Base-by-base conservation (phyloP, 1,140 invertebrate genomes). In the Venustaconcha ellipsiformis region DNA sequence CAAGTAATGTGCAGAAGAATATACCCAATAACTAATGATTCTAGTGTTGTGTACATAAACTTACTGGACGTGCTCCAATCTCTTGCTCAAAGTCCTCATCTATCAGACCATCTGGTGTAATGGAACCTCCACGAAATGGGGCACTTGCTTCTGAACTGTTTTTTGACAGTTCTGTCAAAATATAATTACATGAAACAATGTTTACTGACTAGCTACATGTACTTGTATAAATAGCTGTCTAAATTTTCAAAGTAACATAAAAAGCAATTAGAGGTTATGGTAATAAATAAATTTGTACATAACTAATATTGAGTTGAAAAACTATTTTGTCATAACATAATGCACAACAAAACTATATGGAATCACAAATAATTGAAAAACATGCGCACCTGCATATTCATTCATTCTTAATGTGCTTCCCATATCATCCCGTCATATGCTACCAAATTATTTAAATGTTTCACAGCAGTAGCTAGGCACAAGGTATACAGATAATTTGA, bases 41-140 rank as follows among this genome's bases (percentile, higher is more conserved):
- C 11, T 6, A 48, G 6, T 48, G 11, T 8, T 48, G 4, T 48
- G 37, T 11, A 48, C 0, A 48, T 13, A 69, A 58, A 55, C 82
- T 78, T 77, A 86, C 84, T 67, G 84, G 82, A 55, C 93, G 93
- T 79, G 92, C 91, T 72, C 93, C 94, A n/a, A 97, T 91, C 87
- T 95, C 95, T 87, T 95, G 94, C 89, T 97, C 96, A 91, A 96
- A 98, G 88, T 97, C 96, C 86, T 98, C 96, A 89, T 97, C 96
- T 74, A 96, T 95, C 12, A 95, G 94, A 30, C 95, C 95, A 90
- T 96, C 95, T 63, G 94, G 95, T 63, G 95, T 94, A 30, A 95
- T 95, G 77, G 94, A 94, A 85, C 94, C 81, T 94, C 94, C 81
- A 93, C 93, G 81, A 77, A 88, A 86, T 57, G 86, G 78, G 37